Base-by-base conservation (phyloP, 2,113 vertebrate genomes). In the Ictalurus punctatus region DNA sequence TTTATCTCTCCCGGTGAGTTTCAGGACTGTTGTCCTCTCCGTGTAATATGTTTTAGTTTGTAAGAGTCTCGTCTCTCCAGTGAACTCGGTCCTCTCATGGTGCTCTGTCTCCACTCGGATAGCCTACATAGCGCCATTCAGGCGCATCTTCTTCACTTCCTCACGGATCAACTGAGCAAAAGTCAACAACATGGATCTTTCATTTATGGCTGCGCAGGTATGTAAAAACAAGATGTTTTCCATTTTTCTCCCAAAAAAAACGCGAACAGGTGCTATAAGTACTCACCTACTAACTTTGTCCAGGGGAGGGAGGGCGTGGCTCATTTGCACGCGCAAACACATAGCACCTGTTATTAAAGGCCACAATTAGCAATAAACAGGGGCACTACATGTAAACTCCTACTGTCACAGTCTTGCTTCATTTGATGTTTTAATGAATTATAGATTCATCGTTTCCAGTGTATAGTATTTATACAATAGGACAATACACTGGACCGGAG, bases 151-250 rank as follows among this genome's bases (percentile, higher is more conserved):
- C 44, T 90, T 85, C 19, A 61, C 88, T 88, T 92, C 89, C 87
- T 90, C 85, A 73, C 23, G 92, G 92, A 93, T 89, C 91, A 92
- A 89, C 90, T 89, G 91, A 79, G 63, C 90, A 84, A 90, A 88
- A 73, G 90, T 80, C 69, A 93, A 92, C 94, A 92, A 79, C 96
- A 99, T 99, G 98, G 98, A 99, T 93, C 97, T 99, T 89, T 97
- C 98, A 87, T 98, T 99, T 90, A 98, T 99, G 97, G 97, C 98
- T 82, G 97, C 97, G 37, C 98, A 99, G 97, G 98, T 98, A 95
- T 94, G 91, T 78, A 30, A 58, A 74, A 44, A 16, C 14, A 44
- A 30, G 5, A 23, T 81, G n/a, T 80, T 86, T 44, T 82, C 63
- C 63, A 23, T 44, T 40, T 59, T 27, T 10, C 40, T 13, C 34